Evolutionary conservation across 2,888 invertebrate species (phyloP).

Genomic region (Charanyca ferruginea): DNA sequence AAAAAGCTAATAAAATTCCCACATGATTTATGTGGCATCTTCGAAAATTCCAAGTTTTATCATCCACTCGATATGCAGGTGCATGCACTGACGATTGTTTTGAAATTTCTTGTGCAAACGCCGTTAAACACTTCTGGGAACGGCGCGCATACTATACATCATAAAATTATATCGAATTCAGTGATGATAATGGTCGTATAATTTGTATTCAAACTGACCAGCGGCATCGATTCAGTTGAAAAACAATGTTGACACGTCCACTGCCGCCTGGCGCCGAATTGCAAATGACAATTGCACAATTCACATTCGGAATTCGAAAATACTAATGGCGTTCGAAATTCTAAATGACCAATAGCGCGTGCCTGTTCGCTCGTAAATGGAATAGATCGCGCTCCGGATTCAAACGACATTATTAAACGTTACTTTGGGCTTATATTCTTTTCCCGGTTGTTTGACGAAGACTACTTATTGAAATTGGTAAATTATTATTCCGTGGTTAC

Average conservation of each 20-base stretch:
- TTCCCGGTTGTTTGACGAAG: constrained; percentile 51
- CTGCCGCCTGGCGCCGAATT: constrained; percentile 84
- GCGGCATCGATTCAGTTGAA: constrained; percentile 76
- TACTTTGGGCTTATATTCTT: constrained; percentile 51
- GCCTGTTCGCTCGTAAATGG: constrained; percentile 72
- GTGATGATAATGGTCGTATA: constrained; percentile 72
- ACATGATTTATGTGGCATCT: constrained; percentile 72
- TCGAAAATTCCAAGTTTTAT: constrained; percentile 70
- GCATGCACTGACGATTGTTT: constrained; percentile 80
- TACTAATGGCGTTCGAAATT: constrained; percentile 82
- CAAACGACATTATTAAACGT: constrained; percentile 71
- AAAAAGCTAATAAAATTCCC: constrained; percentile 71
- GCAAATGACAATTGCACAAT: constrained; percentile 84
- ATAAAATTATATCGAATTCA: constrained; percentile 79
- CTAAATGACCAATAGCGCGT: constrained; percentile 79
- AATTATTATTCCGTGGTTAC: constrained; percentile 45
- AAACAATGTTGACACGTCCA: constrained; percentile 83
- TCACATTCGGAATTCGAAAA: constrained; percentile 84
- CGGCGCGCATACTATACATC: constrained; percentile 67
- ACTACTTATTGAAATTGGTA: constrained; percentile 38
- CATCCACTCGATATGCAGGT: constrained; percentile 80
- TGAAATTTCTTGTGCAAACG: constrained; percentile 83
- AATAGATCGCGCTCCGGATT: constrained; percentile 76
- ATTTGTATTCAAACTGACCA: constrained; percentile 86
- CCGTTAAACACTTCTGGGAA: constrained; percentile 81